phyloP scores from a whole-genome alignment of 2,113 vertebrate species.

The Anoplopoma fimbria region DNA sequence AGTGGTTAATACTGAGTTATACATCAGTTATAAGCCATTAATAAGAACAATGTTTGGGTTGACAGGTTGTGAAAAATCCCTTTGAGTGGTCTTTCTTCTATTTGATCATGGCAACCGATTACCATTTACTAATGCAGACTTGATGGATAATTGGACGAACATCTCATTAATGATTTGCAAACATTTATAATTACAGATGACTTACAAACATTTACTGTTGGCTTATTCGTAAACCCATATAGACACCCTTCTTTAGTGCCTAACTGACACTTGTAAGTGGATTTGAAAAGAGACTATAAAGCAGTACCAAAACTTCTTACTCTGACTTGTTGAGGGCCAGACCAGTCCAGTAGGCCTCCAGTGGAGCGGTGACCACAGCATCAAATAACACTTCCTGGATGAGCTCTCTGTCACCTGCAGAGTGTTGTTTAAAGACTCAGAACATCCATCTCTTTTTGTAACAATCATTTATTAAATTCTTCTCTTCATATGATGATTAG shows the following conservation, averaged over 20 bases:
- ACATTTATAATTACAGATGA: neutral
- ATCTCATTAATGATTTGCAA: neutral
- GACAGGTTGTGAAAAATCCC: neutral
- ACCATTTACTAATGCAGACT: neutral
- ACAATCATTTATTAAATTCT: neutral
- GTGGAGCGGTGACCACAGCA: constrained; percentile 95
- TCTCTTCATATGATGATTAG: neutral
- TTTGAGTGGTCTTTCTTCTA: neutral
- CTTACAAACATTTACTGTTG: neutral
- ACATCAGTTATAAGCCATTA: neutral
- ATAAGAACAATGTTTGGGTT: neutral
- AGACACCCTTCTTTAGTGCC: neutral
- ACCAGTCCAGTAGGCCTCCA: constrained; percentile 97
- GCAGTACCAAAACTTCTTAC: constrained; percentile 82
- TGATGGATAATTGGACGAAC: neutral
- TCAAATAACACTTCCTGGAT: constrained; percentile 98
- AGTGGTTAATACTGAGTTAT: neutral
- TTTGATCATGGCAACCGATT: neutral
- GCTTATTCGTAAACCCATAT: neutral
- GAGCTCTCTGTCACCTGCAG: constrained; percentile 94
- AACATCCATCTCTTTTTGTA: neutral
- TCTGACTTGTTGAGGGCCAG: constrained; percentile 97
- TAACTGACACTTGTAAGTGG: neutral
- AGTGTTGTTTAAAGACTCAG: constrained; percentile 12
- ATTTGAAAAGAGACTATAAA: neutral